Evolutionary conservation across 2,113 vertebrate species (phyloP).

Genomic region (Eretmochelys imbricata): DNA sequence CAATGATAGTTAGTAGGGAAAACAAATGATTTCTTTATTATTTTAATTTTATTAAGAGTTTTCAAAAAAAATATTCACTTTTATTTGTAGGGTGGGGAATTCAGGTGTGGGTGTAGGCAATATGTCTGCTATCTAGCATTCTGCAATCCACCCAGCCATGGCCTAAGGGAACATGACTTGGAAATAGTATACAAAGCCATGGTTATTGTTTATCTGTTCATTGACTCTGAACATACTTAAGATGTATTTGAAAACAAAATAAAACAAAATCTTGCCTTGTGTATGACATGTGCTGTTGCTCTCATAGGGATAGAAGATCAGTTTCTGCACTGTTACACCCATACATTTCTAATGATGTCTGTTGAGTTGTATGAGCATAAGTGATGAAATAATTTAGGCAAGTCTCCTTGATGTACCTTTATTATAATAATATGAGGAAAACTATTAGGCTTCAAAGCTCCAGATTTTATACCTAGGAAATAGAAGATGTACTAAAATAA

Average conservation of each 20-base stretch:
- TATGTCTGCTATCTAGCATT: slow-evolving; percentile 33
- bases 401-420: neutral
- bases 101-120: slow-evolving; percentile 42
- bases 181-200: slow-evolving; percentile 33
- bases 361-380: neutral
- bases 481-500: neutral
- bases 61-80: slow-evolving; percentile 16
- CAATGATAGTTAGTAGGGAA: neutral
- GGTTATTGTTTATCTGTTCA: slow-evolving; percentile 32
- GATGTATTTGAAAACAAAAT: neutral
- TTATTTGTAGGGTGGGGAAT: slow-evolving; percentile 35
- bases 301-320: neutral
- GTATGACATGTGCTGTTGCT: neutral
- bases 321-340: neutral
- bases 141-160: slow-evolving; percentile 7
- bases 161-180: slow-evolving; percentile 3
- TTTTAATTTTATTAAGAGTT: neutral
- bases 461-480: slow-evolving; percentile 11
- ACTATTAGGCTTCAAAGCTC: neutral
- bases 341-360: slow-evolving; percentile 3
- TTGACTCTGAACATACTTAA: neutral
- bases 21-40: neutral
- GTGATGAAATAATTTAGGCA: neutral
- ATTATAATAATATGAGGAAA: neutral
- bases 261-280: neutral